Percentiles rank a stretch among this genome's conserved stretches.
Evolutionary conservation across 2,888 invertebrate species (phyloP).

Genomic region (Nemurella pictetii): DNA sequence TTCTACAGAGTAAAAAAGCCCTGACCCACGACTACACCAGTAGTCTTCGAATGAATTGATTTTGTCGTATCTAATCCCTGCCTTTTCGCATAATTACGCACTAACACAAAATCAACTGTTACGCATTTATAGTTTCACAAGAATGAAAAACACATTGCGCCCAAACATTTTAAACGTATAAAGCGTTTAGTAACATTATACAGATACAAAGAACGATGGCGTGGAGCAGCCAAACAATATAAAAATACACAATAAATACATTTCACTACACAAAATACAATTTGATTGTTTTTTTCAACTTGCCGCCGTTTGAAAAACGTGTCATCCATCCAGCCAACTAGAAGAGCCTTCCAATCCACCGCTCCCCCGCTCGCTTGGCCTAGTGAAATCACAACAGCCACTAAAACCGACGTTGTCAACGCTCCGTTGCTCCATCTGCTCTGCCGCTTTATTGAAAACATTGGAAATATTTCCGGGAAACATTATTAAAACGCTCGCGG

Average conservation of each 20-base stretch:
- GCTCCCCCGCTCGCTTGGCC: background rate
- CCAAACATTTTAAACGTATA: too few relatives aligned
- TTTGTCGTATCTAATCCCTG: too few relatives aligned
- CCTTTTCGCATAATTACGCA: too few relatives aligned
- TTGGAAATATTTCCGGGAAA: background rate
- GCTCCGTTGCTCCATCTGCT: background rate
- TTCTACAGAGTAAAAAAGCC: too few relatives aligned
- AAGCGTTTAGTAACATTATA: too few relatives aligned
- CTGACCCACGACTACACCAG: too few relatives aligned
- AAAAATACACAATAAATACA: background rate
- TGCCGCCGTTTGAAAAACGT: background rate
- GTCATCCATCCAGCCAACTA: background rate
- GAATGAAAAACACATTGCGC: too few relatives aligned
- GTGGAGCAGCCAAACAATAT: too few relatives aligned
- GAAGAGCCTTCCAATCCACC: background rate
- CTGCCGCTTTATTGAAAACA: background rate
- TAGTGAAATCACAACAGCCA: background rate
- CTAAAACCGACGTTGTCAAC: background rate
- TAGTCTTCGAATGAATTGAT: too few relatives aligned
- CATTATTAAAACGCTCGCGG: background rate
- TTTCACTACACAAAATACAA: background rate
- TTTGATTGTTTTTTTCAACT: background rate
- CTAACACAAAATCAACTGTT: too few relatives aligned
- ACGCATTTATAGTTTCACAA: too few relatives aligned
- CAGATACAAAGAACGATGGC: too few relatives aligned